Evolutionary conservation across 1,140 invertebrate genomes (phyloP).

Genomic region (Drosophila dunni): DNA sequence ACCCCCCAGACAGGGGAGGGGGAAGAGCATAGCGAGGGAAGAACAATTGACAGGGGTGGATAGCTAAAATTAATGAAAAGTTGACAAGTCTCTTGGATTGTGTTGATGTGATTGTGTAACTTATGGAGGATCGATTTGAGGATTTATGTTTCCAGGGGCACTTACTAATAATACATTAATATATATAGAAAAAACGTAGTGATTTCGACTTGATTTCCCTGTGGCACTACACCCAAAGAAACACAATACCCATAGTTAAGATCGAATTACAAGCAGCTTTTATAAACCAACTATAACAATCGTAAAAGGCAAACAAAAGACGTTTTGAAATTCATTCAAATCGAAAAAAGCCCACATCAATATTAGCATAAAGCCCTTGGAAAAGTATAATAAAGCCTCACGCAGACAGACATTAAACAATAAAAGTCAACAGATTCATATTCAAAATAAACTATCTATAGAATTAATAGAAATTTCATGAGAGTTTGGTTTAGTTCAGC

Average conservation of each 20-base stretch:
- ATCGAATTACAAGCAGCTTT: constrained; percentile 33
- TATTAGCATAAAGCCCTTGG: constrained; percentile 37
- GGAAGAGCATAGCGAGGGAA: too few relatives aligned
- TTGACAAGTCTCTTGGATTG: constrained; percentile 38
- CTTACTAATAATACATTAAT: background rate
- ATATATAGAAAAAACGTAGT: background rate
- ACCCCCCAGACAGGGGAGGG: background rate
- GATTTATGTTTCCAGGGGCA: background rate
- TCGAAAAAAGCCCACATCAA: constrained; percentile 3
- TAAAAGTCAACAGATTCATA: constrained; percentile 22
- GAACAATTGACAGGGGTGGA: constrained; percentile 1
- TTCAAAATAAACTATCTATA: constrained; percentile 30
- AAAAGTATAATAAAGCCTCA: constrained; percentile 6
- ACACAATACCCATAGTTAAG: constrained; percentile 22
- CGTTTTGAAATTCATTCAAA: constrained; percentile 27
- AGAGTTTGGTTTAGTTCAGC: constrained; percentile 19
- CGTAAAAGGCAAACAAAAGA: constrained; percentile 29
- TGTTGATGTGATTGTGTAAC: constrained; percentile 23
- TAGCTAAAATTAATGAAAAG: constrained; percentile 40
- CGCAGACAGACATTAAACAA: constrained; percentile 14
- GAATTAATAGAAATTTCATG: constrained; percentile 18
- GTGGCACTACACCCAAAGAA: background rate
- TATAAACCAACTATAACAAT: constrained; percentile 26
- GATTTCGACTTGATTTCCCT: constrained; percentile 27
- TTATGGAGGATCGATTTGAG: constrained; percentile 28